Evolutionary conservation across 64 coral and sea anemone genomes (phyloP).

Genomic region (Montipora capricornis): DNA sequence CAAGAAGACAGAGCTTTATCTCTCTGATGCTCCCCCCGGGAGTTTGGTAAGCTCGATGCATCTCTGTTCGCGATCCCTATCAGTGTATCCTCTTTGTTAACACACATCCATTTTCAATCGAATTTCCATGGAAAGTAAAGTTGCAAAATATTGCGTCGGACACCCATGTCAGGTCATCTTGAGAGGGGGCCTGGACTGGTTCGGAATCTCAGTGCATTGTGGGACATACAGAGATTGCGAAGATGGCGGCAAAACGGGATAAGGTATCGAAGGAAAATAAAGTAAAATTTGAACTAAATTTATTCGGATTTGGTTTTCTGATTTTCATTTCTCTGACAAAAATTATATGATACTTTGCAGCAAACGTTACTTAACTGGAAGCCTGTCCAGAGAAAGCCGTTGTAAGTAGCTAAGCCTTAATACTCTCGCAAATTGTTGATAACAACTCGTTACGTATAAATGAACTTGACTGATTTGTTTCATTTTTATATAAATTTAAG

Average conservation of each 20-base stretch:
- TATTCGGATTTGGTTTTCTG: neutral
- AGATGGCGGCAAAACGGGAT: conserved; percentile 43
- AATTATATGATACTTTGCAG: conserved; percentile 38
- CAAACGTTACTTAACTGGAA: conserved; percentile 84
- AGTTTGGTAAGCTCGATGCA: conserved; percentile 50
- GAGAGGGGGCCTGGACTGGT: neutral
- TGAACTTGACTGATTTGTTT: neutral
- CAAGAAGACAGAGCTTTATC: conserved; percentile 96
- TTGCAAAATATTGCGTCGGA: neutral
- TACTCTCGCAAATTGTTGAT: neutral
- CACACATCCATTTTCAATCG: conserved; percentile 1
- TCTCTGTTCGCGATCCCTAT: neutral
- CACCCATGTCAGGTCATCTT: neutral
- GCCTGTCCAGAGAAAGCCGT: conserved; percentile 81
- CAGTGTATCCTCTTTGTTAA: neutral
- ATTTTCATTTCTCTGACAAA: neutral
- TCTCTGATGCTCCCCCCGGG: conserved; percentile 85
- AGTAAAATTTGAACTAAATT: neutral
- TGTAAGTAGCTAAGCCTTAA: conserved; percentile 63
- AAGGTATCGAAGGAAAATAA: neutral
- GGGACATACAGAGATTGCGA: neutral
- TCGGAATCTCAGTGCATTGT: neutral
- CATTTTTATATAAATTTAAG: conserved; percentile 47
- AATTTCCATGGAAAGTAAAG: neutral
- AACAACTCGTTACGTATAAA: too few species aligned